Evolutionary conservation across 2,113 vertebrate genomes (phyloP), one percentile per base, ranked within the genome.

Genomic region (Elephantulus edwardii): DNA sequence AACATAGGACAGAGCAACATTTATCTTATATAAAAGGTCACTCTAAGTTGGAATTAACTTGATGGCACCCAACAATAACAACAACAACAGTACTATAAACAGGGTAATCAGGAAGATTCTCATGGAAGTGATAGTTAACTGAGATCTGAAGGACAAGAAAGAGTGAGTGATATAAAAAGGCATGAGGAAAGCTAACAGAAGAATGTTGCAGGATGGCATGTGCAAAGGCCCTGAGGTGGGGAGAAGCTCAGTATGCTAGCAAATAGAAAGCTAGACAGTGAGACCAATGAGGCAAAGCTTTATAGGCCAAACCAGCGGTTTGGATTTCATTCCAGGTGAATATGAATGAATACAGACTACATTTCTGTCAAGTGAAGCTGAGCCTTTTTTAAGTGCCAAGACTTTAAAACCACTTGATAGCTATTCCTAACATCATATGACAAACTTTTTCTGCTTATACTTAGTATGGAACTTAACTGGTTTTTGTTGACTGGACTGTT

Each of bases 361-460:
- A 24, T 58, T 24, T 58, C 56, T 58, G 56, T 26, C 91, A 84
- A 86, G n/a, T 82, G 84, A 84, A 81, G 20, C 35, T 84, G 71
- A 82, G 50, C 2, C 60, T 74, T 93, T n/a, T 86, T 83, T 68
- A 89, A 24, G 48, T 83, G 14, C 20, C 19, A 66, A 90, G 76
- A 83, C 17, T 56, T 60, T 70, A 60, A 71, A 58, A 24, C 12
- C n/a, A 76, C 48, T 82, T 87, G 10, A 86, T 17, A 68, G 35
- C 6, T 75, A 58, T 58, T 85, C 28, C 17, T n/a, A 11, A 38
- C 3, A 38, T 71, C 88, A 26, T 77, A 46, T 60, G 24, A 77
- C 6, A 83, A 4, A 82, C 19, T 75, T 70, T 44, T 26, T 93
- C 33, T 77, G 89, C 30, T 79, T 64, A 78, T 75, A 93, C 12